A percentile compares a stretch with the other conserved stretches of the same genome.
Evolutionary conservation across 2,797 vertebrate species (phyloP).

Genomic region (Poeciliopsis infans): DNA sequence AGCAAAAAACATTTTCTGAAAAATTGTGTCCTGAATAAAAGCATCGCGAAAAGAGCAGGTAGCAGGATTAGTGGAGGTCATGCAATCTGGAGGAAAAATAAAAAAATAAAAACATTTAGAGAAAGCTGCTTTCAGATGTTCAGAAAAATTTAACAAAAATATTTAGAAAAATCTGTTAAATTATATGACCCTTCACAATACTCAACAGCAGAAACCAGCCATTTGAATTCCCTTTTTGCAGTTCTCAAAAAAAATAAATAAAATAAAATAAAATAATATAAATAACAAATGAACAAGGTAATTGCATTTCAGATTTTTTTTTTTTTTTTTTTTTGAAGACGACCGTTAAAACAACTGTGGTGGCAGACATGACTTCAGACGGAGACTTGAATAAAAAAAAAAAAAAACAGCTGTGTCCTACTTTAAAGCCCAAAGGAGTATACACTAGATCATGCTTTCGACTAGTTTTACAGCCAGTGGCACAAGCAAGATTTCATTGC

Average conservation of each 20-base stretch:
- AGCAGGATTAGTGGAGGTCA: not conserved
- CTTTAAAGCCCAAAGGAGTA: slow-evolving; percentile 6
- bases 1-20: not conserved
- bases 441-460: not conserved
- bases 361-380: not conserved
- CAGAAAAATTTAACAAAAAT: not conserved
- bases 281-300: not conserved
- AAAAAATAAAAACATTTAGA: not conserved
- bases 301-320: not conserved
- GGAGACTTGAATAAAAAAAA: not conserved
- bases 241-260: not conserved
- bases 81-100: too few relatives aligned
- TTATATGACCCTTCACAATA: not conserved
- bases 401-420: not conserved
- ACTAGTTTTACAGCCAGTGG: not conserved
- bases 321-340: not conserved
- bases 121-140: not conserved
- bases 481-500: not conserved
- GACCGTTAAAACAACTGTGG: not conserved
- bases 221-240: not conserved
- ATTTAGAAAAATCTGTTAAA: not conserved
- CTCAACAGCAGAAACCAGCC: not conserved
- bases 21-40: too few relatives aligned
- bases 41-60: not conserved
- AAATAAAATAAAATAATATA: not conserved